These are phyloP conservation scores for Sylvia atricapilla DNA, from an alignment of 2,113 vertebrate genomes.

Conservation along the genomic window DNA sequence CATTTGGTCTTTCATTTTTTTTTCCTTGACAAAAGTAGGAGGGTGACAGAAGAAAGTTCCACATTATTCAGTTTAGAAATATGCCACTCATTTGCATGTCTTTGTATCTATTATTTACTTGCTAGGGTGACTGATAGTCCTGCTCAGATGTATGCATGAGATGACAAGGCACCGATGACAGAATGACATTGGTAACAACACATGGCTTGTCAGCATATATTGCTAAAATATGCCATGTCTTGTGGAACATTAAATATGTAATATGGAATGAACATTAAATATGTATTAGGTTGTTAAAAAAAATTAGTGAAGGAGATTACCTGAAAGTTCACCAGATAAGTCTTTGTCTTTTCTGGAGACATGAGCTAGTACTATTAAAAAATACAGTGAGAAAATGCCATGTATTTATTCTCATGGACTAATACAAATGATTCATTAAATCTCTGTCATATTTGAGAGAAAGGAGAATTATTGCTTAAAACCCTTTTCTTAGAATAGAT, in stretches of 20 bases:
- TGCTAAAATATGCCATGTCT: constrained; percentile 14
- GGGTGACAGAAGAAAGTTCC: neutral
- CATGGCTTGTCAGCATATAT: constrained; percentile 29
- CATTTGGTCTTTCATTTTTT: neutral
- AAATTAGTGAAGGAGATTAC: neutral
- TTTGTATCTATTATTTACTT: neutral
- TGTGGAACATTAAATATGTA: constrained; percentile 37
- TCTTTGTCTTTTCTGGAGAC: neutral
- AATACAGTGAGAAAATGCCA: neutral
- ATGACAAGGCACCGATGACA: neutral
- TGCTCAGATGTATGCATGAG: neutral
- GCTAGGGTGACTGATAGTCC: neutral
- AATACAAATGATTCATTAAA: neutral
- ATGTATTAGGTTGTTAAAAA: neutral
- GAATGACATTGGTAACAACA: neutral
- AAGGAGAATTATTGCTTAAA: neutral
- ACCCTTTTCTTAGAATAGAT: neutral
- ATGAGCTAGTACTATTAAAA: neutral
- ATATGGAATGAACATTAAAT: constrained; percentile 13
- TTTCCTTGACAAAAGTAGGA: neutral
- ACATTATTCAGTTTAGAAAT: neutral
- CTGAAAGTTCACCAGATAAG: neutral
- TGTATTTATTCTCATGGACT: neutral
- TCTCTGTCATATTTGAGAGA: neutral
- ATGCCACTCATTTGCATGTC: neutral